A percentile compares a stretch with the other conserved stretches of the same genome.
These are phyloP conservation scores for Pterobdella sp. DNA, from an alignment of 2,888 invertebrate genomes.

Conservation along the genomic window DNA sequence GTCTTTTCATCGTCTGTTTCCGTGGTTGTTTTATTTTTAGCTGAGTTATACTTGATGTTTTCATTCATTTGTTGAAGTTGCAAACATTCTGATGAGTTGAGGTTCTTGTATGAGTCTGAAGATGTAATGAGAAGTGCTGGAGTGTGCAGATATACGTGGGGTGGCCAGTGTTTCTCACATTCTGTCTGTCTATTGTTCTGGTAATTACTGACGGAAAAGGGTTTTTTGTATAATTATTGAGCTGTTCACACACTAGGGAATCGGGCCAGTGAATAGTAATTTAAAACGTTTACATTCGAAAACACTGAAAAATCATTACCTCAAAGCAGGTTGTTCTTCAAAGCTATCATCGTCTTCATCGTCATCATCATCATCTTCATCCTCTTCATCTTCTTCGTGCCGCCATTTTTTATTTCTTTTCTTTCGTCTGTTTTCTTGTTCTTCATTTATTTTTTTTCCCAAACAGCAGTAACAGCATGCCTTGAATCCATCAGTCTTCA, in stretches of 20 bases:
- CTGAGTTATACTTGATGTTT: neutral
- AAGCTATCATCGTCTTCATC: slow-evolving; percentile 23
- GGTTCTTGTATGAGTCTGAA: slow-evolving; percentile 12
- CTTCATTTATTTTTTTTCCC: neutral
- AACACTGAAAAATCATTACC: slow-evolving; percentile 16
- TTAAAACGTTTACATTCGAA: neutral
- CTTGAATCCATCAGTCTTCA: slow-evolving; percentile 30
- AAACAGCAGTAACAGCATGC: slow-evolving; percentile 26
- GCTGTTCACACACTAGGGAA: neutral
- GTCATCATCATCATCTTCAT: slow-evolving; percentile 21
- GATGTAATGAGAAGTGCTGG: slow-evolving; percentile 25
- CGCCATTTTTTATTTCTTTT: slow-evolving; percentile 13
- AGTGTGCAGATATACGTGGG: slow-evolving; percentile 21
- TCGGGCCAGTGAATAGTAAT: neutral
- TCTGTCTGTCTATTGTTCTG: neutral
- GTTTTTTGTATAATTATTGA: neutral
- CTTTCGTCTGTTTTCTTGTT: neutral
- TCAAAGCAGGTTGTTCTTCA: slow-evolving; percentile 26
- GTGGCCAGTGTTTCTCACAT: slow-evolving; percentile 6
- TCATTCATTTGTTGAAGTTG: slow-evolving; percentile 9
- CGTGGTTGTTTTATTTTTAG: neutral
- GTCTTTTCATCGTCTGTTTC: neutral
- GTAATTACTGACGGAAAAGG: neutral
- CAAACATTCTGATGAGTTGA: slow-evolving; percentile 6
- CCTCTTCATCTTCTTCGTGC: slow-evolving; percentile 22